These are phyloP conservation scores for Noturus placidus DNA, from an alignment of 2,113 vertebrate species.

Conservation along the genomic window DNA sequence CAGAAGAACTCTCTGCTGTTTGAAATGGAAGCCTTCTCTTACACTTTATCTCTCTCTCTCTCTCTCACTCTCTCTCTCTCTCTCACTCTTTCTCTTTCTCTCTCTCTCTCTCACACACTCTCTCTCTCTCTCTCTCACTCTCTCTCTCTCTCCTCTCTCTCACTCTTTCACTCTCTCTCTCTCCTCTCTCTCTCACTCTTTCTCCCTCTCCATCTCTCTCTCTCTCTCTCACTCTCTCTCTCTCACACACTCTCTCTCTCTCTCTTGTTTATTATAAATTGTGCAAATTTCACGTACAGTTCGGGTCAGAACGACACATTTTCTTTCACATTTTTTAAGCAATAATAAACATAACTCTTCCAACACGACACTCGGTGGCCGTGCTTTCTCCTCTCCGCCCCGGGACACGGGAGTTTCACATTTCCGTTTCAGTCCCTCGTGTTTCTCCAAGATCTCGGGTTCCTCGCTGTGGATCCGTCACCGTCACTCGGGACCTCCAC, in stretches of 20 bases:
- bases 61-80: neutral
- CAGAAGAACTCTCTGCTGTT: constrained; percentile 8
- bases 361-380: neutral
- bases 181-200: neutral
- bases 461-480: neutral
- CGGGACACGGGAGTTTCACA: neutral
- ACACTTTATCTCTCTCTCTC: neutral
- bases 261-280: neutral
- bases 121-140: neutral
- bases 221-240: neutral
- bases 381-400: neutral
- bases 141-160: neutral
- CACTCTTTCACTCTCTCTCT: neutral
- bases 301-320: neutral
- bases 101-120: constrained; percentile 13
- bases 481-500: neutral
- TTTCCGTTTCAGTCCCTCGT: neutral
- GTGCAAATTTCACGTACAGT: constrained; percentile 38
- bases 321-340: neutral
- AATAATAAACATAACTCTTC: constrained; percentile 8
- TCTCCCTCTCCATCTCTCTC: constrained; percentile 4
- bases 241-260: neutral
- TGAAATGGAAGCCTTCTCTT: neutral
- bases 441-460: neutral
- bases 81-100: neutral